These are phyloP conservation scores for Rugalucina vietnamica DNA, from an alignment of 2,888 invertebrate genomes.

Conservation along the genomic window DNA sequence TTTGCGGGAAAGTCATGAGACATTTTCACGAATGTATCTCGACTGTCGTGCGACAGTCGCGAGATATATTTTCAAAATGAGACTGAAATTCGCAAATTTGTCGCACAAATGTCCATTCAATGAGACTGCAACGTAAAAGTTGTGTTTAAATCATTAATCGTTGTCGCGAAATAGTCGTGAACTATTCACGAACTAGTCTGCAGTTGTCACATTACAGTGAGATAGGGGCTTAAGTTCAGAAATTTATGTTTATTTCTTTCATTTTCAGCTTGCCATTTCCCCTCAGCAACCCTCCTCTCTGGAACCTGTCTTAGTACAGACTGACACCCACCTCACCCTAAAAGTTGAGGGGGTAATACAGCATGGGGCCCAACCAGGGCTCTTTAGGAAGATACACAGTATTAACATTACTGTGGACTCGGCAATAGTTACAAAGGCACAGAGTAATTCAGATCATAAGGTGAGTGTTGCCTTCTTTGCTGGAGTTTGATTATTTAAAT, in stretches of 20 bases:
- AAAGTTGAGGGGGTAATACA: constrained; percentile 97
- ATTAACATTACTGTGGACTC: constrained; percentile 90
- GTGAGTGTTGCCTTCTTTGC: constrained; percentile 40
- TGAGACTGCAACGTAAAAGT: too few species aligned
- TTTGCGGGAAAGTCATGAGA: too few species aligned
- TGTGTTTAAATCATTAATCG: too few species aligned
- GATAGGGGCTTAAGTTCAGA: too few species aligned
- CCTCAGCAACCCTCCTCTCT: constrained; percentile 90
- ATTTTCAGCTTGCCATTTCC: constrained; percentile 88
- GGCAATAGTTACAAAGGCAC: constrained; percentile 83
- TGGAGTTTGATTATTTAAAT: not conserved
- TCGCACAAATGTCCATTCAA: too few species aligned
- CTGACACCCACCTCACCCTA: constrained; percentile 92
- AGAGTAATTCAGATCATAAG: constrained; percentile 66
- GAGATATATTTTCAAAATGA: too few species aligned
- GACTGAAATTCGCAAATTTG: too few species aligned
- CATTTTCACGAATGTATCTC: too few species aligned
- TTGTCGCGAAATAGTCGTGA: too few species aligned
- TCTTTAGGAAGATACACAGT: constrained; percentile 89
- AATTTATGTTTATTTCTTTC: not conserved
- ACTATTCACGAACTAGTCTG: too few species aligned
- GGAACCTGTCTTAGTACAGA: constrained; percentile 93
- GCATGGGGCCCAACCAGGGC: constrained; percentile 86
- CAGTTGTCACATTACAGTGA: too few species aligned
- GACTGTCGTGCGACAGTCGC: too few species aligned